phyloP scores from a whole-genome alignment of 2,797 vertebrate genomes.

The Furcifer pardalis region DNA sequence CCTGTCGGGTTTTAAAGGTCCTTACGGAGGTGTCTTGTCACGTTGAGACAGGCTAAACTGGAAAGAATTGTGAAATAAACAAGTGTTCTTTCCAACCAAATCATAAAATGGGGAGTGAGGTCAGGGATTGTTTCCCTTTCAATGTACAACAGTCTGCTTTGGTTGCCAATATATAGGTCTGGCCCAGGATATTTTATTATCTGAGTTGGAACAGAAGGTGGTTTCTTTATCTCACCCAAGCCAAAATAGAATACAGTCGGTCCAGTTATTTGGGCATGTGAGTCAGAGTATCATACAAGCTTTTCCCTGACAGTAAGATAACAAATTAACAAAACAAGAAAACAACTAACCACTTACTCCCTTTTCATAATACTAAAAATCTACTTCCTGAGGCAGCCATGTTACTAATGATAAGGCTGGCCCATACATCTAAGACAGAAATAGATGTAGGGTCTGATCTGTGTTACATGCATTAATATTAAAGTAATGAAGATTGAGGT shows the following conservation, averaged over 20 bases:
- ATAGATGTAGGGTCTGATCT: background rate
- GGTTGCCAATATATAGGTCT: background rate
- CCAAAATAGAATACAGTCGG: background rate
- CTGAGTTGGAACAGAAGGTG: background rate
- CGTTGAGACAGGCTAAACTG: too few species aligned
- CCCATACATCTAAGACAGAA: background rate
- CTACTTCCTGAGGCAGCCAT: background rate
- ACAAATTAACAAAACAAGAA: background rate
- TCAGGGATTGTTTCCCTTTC: background rate
- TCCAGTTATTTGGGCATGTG: background rate
- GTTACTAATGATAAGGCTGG: background rate
- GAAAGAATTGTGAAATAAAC: too few species aligned
- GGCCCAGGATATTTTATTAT: background rate
- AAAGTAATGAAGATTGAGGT: background rate
- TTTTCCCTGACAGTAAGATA: background rate
- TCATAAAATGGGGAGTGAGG: background rate
- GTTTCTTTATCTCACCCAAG: background rate
- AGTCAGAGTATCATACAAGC: background rate
- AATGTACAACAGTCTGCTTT: background rate
- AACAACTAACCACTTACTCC: background rate
- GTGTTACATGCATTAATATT: background rate
- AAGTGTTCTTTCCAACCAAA: too few species aligned
- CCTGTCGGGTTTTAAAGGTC: too few species aligned
- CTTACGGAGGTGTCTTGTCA: too few species aligned
- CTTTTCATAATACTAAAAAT: background rate